phyloP scores from a whole-genome alignment of 1,140 invertebrate genomes.

The Zophobas atratus region DNA sequence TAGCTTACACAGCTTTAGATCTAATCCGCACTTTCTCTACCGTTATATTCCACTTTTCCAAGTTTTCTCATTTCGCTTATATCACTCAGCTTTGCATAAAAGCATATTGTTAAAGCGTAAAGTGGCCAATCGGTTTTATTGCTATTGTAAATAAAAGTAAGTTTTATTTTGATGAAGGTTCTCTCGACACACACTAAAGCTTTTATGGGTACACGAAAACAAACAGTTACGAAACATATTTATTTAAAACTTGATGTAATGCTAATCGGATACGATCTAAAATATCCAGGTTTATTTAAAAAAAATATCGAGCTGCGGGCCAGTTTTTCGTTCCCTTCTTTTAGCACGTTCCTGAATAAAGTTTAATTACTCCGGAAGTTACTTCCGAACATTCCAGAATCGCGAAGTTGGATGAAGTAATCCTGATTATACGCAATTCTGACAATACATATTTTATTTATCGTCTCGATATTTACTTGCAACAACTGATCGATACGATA shows the following conservation, averaged over 20 bases:
- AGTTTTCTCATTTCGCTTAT: constrained; percentile 59
- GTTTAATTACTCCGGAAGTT: constrained; percentile 45
- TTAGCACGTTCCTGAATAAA: constrained; percentile 15
- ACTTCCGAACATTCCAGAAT: constrained; percentile 31
- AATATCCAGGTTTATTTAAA: background rate
- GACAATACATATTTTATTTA: constrained; percentile 36
- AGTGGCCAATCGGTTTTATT: constrained; percentile 40
- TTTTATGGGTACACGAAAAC: constrained; percentile 18
- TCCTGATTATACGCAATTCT: constrained; percentile 31
- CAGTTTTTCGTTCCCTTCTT: too few relatives aligned
- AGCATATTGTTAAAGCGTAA: constrained; percentile 49
- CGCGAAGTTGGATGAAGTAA: constrained; percentile 27
- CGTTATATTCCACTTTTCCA: constrained; percentile 57
- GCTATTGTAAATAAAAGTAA: constrained; percentile 41
- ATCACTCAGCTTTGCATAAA: constrained; percentile 55
- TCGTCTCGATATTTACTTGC: constrained; percentile 22
- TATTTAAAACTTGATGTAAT: constrained; percentile 1
- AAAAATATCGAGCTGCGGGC: too few relatives aligned
- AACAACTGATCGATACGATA: constrained; percentile 25
- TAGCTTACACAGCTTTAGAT: constrained; percentile 57
- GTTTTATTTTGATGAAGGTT: constrained; percentile 40
- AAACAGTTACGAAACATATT: constrained; percentile 13
- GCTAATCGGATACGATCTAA: background rate
- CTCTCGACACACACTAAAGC: constrained; percentile 32
- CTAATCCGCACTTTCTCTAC: constrained; percentile 56